phyloP scores from a whole-genome alignment of 2,113 vertebrate genomes.

The Lophochroa leadbeateri region DNA sequence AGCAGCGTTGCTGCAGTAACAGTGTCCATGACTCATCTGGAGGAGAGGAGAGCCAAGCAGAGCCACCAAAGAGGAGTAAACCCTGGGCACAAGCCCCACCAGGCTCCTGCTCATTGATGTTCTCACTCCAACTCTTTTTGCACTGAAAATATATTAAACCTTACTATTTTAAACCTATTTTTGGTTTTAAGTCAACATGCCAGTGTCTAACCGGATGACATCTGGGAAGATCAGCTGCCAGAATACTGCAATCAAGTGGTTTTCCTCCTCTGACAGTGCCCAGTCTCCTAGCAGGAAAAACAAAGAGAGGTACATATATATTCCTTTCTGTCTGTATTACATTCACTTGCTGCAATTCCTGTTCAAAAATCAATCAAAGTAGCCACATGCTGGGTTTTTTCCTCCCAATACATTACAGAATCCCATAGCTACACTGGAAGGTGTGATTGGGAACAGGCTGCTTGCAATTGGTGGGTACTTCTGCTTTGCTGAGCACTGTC shows the following conservation, averaged over 20 bases:
- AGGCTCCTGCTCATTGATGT: neutral
- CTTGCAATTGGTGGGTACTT: constrained; percentile 18
- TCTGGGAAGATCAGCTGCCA: neutral
- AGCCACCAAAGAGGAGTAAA: constrained; percentile 17
- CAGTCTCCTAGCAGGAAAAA: neutral
- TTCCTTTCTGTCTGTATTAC: neutral
- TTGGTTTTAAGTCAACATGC: neutral
- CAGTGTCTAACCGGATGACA: neutral
- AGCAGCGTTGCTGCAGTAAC: constrained; percentile 69
- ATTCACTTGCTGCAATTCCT: neutral
- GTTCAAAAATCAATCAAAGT: constrained; percentile 25
- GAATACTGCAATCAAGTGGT: neutral
- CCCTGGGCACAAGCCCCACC: neutral
- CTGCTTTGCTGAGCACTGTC: constrained; percentile 45
- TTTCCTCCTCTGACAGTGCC: neutral
- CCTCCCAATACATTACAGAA: neutral
- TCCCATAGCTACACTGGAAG: neutral
- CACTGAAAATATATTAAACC: neutral
- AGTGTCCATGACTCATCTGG: constrained; percentile 61
- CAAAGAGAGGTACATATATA: neutral
- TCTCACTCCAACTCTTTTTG: neutral
- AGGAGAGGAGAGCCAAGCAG: constrained; percentile 14
- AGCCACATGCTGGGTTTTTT: neutral
- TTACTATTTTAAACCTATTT: neutral
- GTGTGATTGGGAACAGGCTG: neutral